Conservation (phyloP, 2,113 vertebrate species). For the rabbit (Oryctolagus cuniculus) region mOryCun1.1 NC_091453.1:40634001-40634500, state of each 20-base stretch:
- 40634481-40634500: background rate
- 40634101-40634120: conserved; percentile 17
- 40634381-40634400: conserved; percentile 38
- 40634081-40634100: background rate
- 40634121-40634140: conserved; percentile 32
- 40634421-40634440: conserved; percentile 53
- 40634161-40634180: background rate
- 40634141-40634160: background rate
- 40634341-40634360: conserved; percentile 35
- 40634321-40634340: background rate
- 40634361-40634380: conserved; percentile 39
- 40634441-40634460: conserved; percentile 62
- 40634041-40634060: background rate
- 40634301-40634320: conserved; percentile 13
- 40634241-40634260: conserved; percentile 49
- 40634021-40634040: conserved; percentile 12
- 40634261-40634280: conserved; percentile 61
- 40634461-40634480: conserved; percentile 1
- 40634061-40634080: conserved; percentile 38
- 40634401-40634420: conserved; percentile 56
- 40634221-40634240: conserved; percentile 42
- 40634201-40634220: conserved; percentile 30
- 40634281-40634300: conserved; percentile 53
- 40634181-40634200: conserved; percentile 45
- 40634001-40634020: background rate